Percentiles rank a stretch among this genome's conserved stretches.
Evolutionary conservation across 2,888 invertebrate genomes (phyloP).

Genomic region (Electrophaes corylata): DNA sequence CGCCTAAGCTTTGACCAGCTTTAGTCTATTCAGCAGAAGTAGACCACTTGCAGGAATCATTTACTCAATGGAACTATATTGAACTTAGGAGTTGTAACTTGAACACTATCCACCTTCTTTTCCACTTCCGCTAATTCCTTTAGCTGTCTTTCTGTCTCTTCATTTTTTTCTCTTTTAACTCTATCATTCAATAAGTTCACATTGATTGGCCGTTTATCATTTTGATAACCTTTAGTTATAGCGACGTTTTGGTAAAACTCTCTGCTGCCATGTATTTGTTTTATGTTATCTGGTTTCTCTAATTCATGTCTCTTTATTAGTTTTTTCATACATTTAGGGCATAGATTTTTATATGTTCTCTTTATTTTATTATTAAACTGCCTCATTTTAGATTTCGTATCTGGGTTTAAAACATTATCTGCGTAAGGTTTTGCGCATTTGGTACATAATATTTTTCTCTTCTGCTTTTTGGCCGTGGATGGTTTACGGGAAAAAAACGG

Average conservation of each 20-base stretch:
- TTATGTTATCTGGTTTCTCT: conserved; percentile 8
- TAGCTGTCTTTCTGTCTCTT: conserved; percentile 43
- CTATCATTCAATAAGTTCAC: conserved; percentile 6
- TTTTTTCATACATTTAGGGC: conserved; percentile 34
- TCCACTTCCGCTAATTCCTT: conserved; percentile 53
- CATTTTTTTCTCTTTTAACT: conserved; percentile 38
- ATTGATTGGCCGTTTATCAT: not conserved
- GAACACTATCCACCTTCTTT: conserved; percentile 46
- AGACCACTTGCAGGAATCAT: not conserved
- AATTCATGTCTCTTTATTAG: conserved; percentile 9
- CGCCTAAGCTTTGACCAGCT: no score
- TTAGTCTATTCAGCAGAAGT: no score
- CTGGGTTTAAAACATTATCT: conserved; percentile 3
- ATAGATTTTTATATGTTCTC: conserved; percentile 24
- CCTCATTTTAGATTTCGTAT: conserved; percentile 7
- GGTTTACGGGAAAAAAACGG: conserved; percentile 72
- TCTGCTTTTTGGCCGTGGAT: conserved; percentile 46
- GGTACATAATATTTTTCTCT: conserved; percentile 52
- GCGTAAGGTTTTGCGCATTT: conserved; percentile 40
- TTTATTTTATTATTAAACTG: conserved; percentile 12
- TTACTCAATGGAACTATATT: not conserved
- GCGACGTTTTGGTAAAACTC: conserved; percentile 9
- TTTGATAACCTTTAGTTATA: not conserved
- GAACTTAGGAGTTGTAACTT: conserved; percentile 29
- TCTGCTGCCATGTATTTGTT: conserved; percentile 11